phyloP scores from a whole-genome alignment of 2,888 invertebrate species.

The Xanthorhoe designata region DNA sequence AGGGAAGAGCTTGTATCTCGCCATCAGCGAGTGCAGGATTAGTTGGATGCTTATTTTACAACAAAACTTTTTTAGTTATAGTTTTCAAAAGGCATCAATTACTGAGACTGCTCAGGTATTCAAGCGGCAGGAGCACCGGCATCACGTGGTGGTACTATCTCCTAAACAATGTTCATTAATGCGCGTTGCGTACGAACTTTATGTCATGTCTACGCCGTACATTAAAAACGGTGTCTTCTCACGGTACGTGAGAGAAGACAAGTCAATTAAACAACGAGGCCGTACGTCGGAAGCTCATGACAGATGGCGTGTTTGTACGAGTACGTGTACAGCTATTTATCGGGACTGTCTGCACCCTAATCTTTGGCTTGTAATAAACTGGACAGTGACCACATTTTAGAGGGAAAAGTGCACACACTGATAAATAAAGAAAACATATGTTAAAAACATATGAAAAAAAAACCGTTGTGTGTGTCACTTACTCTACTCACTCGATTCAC shows the following conservation, averaged over 20 bases:
- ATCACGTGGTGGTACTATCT: constrained; percentile 37
- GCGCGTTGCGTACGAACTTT: constrained; percentile 34
- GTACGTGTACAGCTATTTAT: constrained; percentile 39
- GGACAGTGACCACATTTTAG: constrained; percentile 24
- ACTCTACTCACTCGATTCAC: background rate
- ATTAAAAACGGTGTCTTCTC: constrained; percentile 35
- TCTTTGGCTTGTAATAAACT: constrained; percentile 41
- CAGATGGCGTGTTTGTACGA: constrained; percentile 64
- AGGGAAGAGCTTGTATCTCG: constrained; percentile 44
- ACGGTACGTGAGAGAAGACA: constrained; percentile 48
- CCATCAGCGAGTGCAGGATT: constrained; percentile 45
- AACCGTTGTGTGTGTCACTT: no score
- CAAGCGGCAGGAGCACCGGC: constrained; percentile 30
- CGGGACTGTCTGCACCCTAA: constrained; percentile 50
- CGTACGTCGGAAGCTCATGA: constrained; percentile 66
- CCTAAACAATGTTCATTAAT: constrained; percentile 36
- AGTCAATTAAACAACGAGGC: constrained; percentile 71
- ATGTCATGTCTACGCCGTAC: constrained; percentile 33
- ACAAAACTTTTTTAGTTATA: constrained; percentile 18
- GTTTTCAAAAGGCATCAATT: constrained; percentile 34
- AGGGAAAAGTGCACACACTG: background rate
- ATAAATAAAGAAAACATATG: no score
- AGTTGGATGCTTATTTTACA: constrained; percentile 41
- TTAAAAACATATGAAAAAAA: no score
- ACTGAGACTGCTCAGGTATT: constrained; percentile 35